Percentiles rank a stretch among this genome's conserved stretches.
Evolutionary conservation across 1,140 invertebrate species (phyloP).

Genomic region (Argopecten irradians): DNA sequence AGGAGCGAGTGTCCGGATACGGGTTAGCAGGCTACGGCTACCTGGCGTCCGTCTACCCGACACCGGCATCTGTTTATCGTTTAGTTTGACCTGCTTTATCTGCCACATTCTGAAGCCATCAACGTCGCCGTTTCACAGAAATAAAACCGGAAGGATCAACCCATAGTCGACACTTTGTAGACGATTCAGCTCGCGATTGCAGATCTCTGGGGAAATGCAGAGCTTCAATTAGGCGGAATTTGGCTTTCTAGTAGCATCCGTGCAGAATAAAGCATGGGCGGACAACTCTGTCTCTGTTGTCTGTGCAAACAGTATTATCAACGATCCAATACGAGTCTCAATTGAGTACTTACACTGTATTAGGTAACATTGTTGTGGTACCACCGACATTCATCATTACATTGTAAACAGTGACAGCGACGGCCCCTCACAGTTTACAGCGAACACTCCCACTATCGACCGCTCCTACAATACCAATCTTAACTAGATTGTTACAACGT

Average conservation of each 20-base stretch:
- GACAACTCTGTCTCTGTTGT: background rate
- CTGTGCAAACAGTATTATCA: background rate
- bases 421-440: background rate
- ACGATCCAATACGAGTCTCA: background rate
- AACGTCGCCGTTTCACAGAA: background rate
- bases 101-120: background rate
- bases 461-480: background rate
- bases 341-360: background rate
- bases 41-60: background rate
- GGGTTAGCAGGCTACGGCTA: background rate
- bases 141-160: conserved; percentile 7
- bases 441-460: background rate
- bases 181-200: background rate
- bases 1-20: background rate
- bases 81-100: background rate
- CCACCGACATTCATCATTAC: background rate
- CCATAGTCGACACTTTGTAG: background rate
- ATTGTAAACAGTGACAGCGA: background rate
- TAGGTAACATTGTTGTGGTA: background rate
- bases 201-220: background rate
- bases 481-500: background rate
- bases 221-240: background rate
- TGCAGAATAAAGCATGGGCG: background rate
- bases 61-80: background rate
- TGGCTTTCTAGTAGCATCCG: background rate